Percentiles rank a stretch among this genome's conserved stretches.
Evolutionary conservation across 2,113 vertebrate species (phyloP).

Genomic region (Catharus bicknelli): DNA sequence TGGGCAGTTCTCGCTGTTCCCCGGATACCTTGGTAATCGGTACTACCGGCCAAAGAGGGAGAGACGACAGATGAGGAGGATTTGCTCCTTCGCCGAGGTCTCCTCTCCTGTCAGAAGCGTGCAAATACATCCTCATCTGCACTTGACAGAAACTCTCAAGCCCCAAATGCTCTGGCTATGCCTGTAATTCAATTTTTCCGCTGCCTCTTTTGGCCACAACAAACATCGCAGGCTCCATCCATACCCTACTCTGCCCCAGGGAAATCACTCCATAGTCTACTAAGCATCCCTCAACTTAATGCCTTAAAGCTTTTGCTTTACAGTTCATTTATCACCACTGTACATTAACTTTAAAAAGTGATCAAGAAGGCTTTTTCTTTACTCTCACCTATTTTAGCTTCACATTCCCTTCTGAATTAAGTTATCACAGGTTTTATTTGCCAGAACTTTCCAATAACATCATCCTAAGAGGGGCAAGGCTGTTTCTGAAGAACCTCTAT

Average conservation of each 20-base stretch:
- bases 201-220: constrained; percentile 3
- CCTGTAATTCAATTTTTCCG: background rate
- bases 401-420: background rate
- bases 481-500: background rate
- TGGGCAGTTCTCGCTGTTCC: background rate
- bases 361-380: background rate
- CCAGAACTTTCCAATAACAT: background rate
- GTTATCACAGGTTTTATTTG: background rate
- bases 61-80: background rate
- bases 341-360: background rate
- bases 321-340: background rate
- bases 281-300: background rate
- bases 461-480: background rate
- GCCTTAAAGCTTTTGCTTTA: background rate
- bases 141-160: constrained; percentile 1
- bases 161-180: background rate
- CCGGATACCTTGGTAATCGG: background rate
- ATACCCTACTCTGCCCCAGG: background rate
- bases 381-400: background rate
- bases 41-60: background rate
- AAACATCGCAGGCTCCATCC: background rate
- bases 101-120: background rate
- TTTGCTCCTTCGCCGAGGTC: background rate
- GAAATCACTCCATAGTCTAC: background rate
- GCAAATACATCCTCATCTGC: background rate